These are phyloP conservation scores for Pissodes strobi DNA, from an alignment of 1,140 invertebrate genomes.

Conservation along the genomic window DNA sequence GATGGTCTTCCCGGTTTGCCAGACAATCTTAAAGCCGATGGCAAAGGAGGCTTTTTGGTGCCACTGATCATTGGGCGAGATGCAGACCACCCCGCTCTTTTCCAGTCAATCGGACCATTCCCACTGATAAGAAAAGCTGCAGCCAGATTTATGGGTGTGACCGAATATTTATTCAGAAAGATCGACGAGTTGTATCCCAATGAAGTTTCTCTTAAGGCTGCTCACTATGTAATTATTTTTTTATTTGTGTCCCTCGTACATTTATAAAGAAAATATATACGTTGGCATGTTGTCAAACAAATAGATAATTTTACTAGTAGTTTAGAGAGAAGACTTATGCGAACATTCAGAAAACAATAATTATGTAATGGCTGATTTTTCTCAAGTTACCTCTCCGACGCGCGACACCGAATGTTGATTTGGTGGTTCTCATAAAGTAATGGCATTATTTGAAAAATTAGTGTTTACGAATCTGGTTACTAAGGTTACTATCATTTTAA, in stretches of 20 bases:
- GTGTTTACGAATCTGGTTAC: no score
- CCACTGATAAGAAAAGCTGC: slow-evolving; percentile 67
- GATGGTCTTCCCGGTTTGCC: slow-evolving; percentile 78
- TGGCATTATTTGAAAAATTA: not conserved
- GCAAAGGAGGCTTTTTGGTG: slow-evolving; percentile 70
- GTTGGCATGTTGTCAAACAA: no score
- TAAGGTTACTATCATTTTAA: no score
- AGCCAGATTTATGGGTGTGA: slow-evolving; percentile 58
- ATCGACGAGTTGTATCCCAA: slow-evolving; percentile 64
- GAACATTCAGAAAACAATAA: no score
- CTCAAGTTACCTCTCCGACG: no score
- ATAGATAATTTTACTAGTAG: no score
- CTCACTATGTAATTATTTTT: slow-evolving; percentile 61
- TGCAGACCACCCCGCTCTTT: slow-evolving; percentile 58
- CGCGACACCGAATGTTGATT: no score
- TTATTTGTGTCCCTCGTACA: no score
- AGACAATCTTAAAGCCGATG: slow-evolving; percentile 76
- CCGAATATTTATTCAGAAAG: slow-evolving; percentile 64
- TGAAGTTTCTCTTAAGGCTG: slow-evolving; percentile 59
- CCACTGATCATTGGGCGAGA: slow-evolving; percentile 61
- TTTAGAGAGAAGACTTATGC: no score
- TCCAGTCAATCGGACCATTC: slow-evolving; percentile 60
- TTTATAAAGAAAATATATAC: no score
- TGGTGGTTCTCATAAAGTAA: not conserved
- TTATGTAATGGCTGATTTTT: no score